These are phyloP conservation scores for Drosophila suboccidentalis DNA, from an alignment of 2,888 invertebrate genomes.

Conservation along the genomic window DNA sequence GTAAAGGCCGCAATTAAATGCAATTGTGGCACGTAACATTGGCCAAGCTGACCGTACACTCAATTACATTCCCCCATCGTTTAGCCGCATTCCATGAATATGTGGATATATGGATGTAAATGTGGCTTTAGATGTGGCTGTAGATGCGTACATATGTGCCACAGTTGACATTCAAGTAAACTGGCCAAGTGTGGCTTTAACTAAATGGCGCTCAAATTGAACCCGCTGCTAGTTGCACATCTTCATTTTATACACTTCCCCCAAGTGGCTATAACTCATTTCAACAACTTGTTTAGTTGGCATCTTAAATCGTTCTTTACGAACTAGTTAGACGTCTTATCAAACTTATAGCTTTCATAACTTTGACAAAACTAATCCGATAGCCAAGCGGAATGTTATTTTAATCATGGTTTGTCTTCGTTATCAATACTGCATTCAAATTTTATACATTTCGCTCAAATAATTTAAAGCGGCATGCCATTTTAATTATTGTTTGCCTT, in stretches of 20 bases:
- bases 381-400: too few relatives aligned
- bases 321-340: too few relatives aligned
- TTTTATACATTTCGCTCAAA: too few relatives aligned
- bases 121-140: slow-evolving; percentile 31
- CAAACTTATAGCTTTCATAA: too few relatives aligned
- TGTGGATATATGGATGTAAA: neutral
- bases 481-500: too few relatives aligned
- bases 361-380: too few relatives aligned
- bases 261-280: neutral
- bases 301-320: too few relatives aligned
- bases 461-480: too few relatives aligned
- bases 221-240: slow-evolving; percentile 61
- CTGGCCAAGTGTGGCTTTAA: slow-evolving; percentile 38
- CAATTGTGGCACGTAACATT: slow-evolving; percentile 69
- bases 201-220: slow-evolving; percentile 73
- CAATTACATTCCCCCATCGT: slow-evolving; percentile 1
- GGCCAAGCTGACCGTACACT: slow-evolving; percentile 36
- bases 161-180: slow-evolving; percentile 71
- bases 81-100: slow-evolving; percentile 26
- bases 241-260: slow-evolving; percentile 60
- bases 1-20: slow-evolving; percentile 70
- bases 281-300: neutral
- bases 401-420: too few relatives aligned
- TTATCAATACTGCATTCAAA: too few relatives aligned
- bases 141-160: slow-evolving; percentile 67